phyloP scores from a whole-genome alignment of 2,797 vertebrate species.

The Acanthopagrus latus region DNA sequence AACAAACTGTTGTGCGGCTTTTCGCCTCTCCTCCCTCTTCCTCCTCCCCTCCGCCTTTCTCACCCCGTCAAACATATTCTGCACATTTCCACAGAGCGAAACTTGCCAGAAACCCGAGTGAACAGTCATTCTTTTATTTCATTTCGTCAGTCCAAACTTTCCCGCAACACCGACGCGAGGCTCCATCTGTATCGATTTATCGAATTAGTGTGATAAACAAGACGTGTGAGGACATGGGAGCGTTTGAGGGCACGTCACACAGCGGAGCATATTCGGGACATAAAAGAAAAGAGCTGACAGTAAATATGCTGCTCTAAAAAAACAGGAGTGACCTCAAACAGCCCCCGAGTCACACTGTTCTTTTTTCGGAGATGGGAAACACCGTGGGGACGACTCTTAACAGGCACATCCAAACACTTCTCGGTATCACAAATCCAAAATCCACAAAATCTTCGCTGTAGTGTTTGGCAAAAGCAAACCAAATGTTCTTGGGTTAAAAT shows the following conservation, averaged over 20 bases:
- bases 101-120: not conserved
- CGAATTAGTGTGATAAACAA: too few species aligned
- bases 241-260: not conserved
- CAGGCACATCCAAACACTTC: not conserved
- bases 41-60: not conserved
- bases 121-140: not conserved
- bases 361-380: conserved; percentile 1
- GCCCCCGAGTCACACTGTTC: not conserved
- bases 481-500: too few species aligned
- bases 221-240: too few species aligned
- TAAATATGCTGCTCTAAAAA: not conserved
- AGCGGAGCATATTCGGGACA: not conserved
- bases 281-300: not conserved
- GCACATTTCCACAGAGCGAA: not conserved
- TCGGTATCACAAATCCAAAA: not conserved
- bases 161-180: not conserved
- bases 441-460: not conserved
- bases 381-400: not conserved
- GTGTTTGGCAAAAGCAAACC: too few species aligned
- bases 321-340: not conserved
- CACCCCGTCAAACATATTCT: not conserved
- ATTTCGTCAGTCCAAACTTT: not conserved
- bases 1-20: not conserved
- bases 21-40: not conserved
- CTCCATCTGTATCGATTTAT: too few species aligned